Base-by-base conservation (phyloP, 2,113 vertebrate species). In the Cnemophilus loriae region DNA sequence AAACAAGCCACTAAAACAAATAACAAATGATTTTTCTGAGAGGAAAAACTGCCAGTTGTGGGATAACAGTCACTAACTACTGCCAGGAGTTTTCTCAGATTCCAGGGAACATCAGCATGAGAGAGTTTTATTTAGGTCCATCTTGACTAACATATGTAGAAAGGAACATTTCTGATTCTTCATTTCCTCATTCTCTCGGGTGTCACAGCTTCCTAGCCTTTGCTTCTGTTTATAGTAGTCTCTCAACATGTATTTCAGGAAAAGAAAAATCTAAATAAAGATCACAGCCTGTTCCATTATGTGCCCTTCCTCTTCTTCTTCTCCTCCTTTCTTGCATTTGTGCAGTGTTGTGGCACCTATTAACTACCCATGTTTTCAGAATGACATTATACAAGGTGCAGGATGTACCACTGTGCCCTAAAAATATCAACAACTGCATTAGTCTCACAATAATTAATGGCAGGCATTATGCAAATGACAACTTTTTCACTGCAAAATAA, bases 381-480 rank as follows among this genome's bases (percentile, higher is more conserved):
- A 97, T 98, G 97, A 98, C 98, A 98, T 98, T 98, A 98, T 97
- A 98, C 98, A 98, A 98, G 98, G 98, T 98, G 98, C 98, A 98
- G 97, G 97, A 98, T 98, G 98, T 98, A 98, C 98, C 97, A 98
- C 97, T 97, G 96, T 97, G 98, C 97, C 98, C 98, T 98, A 98
- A 98, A 98, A 98, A 98, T 98, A 98, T 98, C 98, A 98, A 98
- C 98, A 98, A 98, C 98, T 97, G 97, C 98, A 98, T 98, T 98
- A 98, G 98, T 98, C 97, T 98, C 98, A 97, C 97, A 97, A 98
- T 98, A 98, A 98, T 98, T 98, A 98, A 98, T 98, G 98, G 97
- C 97, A 98, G 98, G 98, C 98, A 98, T 98, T 98, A 98, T 98
- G 98, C 98, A 98, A 98, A 98, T 98, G 98, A 98, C 98, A 98